Percentiles rank a stretch among this genome's conserved stretches.
Conservation (phyloP, 1,140 invertebrate genomes). For the Eufriesea mexicana region DNA sequence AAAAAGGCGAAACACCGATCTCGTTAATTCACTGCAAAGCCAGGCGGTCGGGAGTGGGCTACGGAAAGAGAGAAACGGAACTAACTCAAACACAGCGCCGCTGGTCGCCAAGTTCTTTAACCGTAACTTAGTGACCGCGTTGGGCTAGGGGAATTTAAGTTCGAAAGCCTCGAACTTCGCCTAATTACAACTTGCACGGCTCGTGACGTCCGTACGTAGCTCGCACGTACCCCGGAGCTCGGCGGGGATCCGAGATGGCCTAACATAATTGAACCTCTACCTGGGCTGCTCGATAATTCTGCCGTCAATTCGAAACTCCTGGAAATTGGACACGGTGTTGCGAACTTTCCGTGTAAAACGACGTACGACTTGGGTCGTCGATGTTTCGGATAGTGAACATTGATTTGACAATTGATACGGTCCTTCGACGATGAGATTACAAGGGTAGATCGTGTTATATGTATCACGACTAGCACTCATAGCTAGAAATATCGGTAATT, state of each 20-base stretch:
- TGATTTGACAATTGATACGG: constrained; percentile 24
- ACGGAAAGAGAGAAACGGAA: neutral
- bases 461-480: too few relatives aligned
- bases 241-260: neutral
- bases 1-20: constrained; percentile 20
- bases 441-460: neutral
- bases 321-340: constrained; percentile 6
- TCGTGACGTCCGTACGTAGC: constrained; percentile 52
- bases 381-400: neutral
- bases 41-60: too few relatives aligned
- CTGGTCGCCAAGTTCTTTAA: constrained; percentile 60
- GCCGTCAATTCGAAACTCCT: constrained; percentile 29
- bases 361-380: neutral
- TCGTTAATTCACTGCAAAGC: constrained; percentile 49
- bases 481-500: too few relatives aligned
- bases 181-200: constrained; percentile 59
- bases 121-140: constrained; percentile 56
- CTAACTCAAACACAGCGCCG: constrained; percentile 49
- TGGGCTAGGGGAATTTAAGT: constrained; percentile 56
- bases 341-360: constrained; percentile 18
- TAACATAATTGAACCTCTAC: constrained; percentile 48
- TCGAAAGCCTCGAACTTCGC: constrained; percentile 58
- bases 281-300: constrained; percentile 42
- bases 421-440: neutral
- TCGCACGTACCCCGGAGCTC: constrained; percentile 5